A percentile compares a stretch with the other conserved stretches of the same genome.
Evolutionary conservation across 2,113 vertebrate species (phyloP).

Genomic region (Cephalopholis sonnerati): DNA sequence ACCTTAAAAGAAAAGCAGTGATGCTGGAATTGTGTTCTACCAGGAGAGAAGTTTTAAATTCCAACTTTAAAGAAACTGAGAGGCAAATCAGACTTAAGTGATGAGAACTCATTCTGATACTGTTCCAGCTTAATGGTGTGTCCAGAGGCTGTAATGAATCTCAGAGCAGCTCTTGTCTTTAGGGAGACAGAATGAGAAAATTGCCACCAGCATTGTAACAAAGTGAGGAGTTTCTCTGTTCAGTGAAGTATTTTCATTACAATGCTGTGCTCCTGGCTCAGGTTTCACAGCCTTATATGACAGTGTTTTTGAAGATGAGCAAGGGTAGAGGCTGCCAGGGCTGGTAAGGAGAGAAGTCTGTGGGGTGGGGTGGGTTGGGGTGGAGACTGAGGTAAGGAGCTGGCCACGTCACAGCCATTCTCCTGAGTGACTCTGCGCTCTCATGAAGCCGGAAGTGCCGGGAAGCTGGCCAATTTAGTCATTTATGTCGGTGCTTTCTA

Average conservation of each 20-base stretch:
- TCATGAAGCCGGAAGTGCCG: constrained; percentile 31
- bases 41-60: not conserved
- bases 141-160: constrained; percentile 33
- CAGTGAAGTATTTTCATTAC: constrained; percentile 20
- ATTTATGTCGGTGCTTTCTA: constrained; percentile 63
- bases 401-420: constrained; percentile 30
- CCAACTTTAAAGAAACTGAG: not conserved
- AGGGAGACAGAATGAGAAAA: constrained; percentile 17
- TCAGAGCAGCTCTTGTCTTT: constrained; percentile 3
- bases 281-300: constrained; percentile 33
- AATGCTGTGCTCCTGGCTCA: constrained; percentile 13
- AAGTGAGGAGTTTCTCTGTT: constrained; percentile 16
- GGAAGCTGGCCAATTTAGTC: constrained; percentile 71
- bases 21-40: not conserved
- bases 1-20: not conserved
- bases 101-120: constrained; percentile 3
- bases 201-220: constrained; percentile 18
- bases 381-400: constrained; percentile 22
- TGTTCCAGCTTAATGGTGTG: not conserved
- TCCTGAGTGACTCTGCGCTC: constrained; percentile 40
- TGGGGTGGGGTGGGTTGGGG: not conserved
- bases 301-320: constrained; percentile 30
- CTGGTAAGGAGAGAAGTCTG: constrained; percentile 11
- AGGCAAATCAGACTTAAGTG: not conserved
- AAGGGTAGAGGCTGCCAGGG: not conserved